Evolutionary conservation across 1,140 invertebrate species (phyloP).

Genomic region (Artemia franciscana): DNA sequence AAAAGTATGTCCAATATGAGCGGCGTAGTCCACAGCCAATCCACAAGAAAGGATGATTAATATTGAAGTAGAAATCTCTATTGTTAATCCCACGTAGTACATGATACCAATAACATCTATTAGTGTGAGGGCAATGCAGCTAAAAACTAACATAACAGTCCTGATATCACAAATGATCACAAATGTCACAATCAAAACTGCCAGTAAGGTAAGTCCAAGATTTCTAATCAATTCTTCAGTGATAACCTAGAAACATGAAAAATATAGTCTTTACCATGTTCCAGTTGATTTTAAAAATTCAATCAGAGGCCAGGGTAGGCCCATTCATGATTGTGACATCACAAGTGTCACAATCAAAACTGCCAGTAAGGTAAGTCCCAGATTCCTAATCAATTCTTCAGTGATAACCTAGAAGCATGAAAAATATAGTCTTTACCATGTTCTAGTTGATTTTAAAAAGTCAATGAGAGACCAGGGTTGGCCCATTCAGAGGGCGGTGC

Average conservation of each 20-base stretch:
- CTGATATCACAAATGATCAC: conserved; percentile 27
- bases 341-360: conserved; percentile 28
- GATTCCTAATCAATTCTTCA: conserved; percentile 28
- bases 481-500: too few species aligned
- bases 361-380: conserved; percentile 24
- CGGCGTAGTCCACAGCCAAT: conserved; percentile 31
- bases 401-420: conserved; percentile 24
- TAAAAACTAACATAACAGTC: conserved; percentile 26
- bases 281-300: too few species aligned
- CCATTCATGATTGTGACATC: too few species aligned
- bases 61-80: conserved; percentile 32
- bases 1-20: conserved; percentile 30
- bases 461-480: too few species aligned
- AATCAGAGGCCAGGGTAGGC: too few species aligned
- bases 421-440: too few species aligned
- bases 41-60: conserved; percentile 26
- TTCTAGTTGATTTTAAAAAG: too few species aligned
- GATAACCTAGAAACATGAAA: conserved; percentile 22
- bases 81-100: conserved; percentile 28
- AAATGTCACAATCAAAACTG: conserved; percentile 28
- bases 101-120: conserved; percentile 29
- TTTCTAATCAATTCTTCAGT: conserved; percentile 29
- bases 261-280: too few species aligned
- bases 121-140: conserved; percentile 28
- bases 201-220: conserved; percentile 24